Evolutionary conservation across 1,140 invertebrate species (phyloP), one percentile per base, ranked within the genome.

Genomic region (Aphaenogaster floridana): DNA sequence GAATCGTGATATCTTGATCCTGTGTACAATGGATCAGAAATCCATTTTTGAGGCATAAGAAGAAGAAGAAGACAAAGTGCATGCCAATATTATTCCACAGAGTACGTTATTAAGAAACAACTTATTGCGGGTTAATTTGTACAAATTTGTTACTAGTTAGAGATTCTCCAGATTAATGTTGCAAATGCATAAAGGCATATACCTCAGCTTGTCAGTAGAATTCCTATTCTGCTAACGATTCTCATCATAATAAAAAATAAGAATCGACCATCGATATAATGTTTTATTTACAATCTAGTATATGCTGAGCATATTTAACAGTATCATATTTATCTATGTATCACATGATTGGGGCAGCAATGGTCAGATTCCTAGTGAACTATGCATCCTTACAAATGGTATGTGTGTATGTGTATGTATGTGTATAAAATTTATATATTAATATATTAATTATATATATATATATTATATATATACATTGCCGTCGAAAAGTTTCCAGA

Each of bases 281-380:
- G 57, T 45, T 61, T 91, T 94, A 94, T 94, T 91, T 94, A 94
- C 93, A 94, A 91, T 79, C 63, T 92, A 87, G 92, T 91, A 81
- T 88, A 92, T 86, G 77, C 86, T 61, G 54, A 71, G 78, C 64
- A 86, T 54, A 63, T 91, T 86, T 86, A 89, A 89, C 69, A 89
- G 15, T 28, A 89, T 64, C 28, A 28, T 28, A 28, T 28, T 28
- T 28, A 28, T 84, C 84, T 77, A 86, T 61, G 81, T 90, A 85
- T 81, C 87, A 89, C 76, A 88, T 76, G 52, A 45, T 59, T 81
- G 85, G 61, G 15, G 42, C 34, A 72, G 52, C 74, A 45, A 52
- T 72, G 86, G 77, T 69, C 52, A 63, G 45, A 84, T 74, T 78
- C 42, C 48, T 61, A 61, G 8, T 59, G 11, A 63, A 71, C 36